Evolutionary conservation across 2,888 invertebrate genomes (phyloP).

Genomic region (Hyles lineata): DNA sequence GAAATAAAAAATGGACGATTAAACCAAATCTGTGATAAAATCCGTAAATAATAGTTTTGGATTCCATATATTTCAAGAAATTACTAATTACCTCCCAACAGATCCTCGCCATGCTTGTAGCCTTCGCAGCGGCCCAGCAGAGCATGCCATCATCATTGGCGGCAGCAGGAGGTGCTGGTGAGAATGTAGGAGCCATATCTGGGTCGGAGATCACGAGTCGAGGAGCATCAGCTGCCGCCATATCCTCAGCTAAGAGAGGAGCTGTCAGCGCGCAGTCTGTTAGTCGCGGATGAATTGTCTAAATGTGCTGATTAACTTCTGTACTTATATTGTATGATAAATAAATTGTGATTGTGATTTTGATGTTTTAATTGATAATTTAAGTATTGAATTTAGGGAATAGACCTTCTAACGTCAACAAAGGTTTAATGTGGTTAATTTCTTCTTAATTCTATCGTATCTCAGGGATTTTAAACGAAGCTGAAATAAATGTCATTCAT

Average conservation of each 20-base stretch:
- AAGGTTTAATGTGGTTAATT: too few relatives aligned
- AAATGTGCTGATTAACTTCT: neutral
- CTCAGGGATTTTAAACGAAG: too few relatives aligned
- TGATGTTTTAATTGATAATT: too few relatives aligned
- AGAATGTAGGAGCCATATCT: neutral
- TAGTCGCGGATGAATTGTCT: neutral
- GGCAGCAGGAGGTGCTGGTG: constrained; percentile 23
- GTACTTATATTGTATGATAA: too few relatives aligned
- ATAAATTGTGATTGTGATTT: too few relatives aligned
- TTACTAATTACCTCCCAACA: neutral
- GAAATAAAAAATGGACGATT: too few relatives aligned
- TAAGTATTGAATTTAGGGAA: too few relatives aligned
- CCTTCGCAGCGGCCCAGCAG: neutral
- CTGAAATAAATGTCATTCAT: too few relatives aligned
- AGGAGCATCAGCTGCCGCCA: neutral
- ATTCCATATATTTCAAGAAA: neutral
- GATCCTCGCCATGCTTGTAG: constrained; percentile 28
- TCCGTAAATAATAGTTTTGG: too few relatives aligned
- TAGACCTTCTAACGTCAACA: too few relatives aligned
- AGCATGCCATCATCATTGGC: neutral
- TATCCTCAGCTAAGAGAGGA: constrained; percentile 6
- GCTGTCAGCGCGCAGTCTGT: neutral
- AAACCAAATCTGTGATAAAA: too few relatives aligned
- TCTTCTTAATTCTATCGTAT: too few relatives aligned
- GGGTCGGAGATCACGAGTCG: neutral